Conservation (phyloP, 2,797 vertebrate genomes). For the Tolypeutes matacus region DNA sequence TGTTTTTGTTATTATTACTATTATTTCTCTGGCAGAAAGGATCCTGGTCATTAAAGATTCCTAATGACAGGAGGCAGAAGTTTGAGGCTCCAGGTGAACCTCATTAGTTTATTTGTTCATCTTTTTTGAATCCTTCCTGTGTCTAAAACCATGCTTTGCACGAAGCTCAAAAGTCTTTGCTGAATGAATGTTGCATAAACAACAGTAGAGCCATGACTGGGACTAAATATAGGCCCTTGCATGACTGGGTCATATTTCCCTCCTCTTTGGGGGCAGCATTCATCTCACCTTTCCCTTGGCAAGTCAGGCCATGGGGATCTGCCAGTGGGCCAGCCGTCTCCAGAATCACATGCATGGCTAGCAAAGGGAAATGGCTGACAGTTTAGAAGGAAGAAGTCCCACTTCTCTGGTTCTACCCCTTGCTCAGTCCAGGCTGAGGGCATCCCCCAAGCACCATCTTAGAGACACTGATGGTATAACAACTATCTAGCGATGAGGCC, state of each 20-base stretch:
- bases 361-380: background rate
- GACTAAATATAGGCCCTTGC: conserved; percentile 16
- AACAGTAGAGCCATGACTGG: background rate
- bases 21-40: background rate
- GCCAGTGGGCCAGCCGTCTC: conserved; percentile 41
- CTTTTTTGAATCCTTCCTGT: background rate
- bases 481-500: accelerated
- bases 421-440: background rate
- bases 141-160: background rate
- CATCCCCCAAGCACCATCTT: background rate
- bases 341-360: background rate
- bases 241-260: background rate
- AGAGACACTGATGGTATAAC: background rate
- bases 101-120: background rate
- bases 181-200: background rate
- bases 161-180: background rate
- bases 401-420: background rate
- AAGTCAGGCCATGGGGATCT: background rate
- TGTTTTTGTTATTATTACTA: no score
- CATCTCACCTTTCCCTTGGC: conserved; percentile 60
- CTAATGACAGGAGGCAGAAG: background rate
- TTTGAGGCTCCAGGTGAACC: background rate
- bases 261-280: background rate
- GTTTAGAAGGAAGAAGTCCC: background rate
- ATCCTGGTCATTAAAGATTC: background rate